Percentiles rank a stretch among this genome's conserved stretches.
Conservation (phyloP, 1,140 invertebrate genomes). For the Achroia grisella region DNA sequence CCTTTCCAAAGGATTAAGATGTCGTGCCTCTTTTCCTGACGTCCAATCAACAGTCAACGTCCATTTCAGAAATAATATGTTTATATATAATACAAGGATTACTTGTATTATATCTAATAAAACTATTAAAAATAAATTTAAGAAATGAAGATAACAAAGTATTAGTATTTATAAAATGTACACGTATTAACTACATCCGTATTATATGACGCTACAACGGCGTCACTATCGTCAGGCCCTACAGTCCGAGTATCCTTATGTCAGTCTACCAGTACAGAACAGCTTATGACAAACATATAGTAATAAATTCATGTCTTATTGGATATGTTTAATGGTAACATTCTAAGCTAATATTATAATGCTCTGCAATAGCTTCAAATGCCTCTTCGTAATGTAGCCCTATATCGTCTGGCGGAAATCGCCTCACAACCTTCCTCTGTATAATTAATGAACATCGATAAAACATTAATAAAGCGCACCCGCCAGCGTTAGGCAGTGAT, state of each 20-base stretch:
- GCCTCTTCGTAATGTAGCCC: constrained; percentile 5
- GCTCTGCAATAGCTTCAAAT: constrained; percentile 10
- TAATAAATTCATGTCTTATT: constrained; percentile 41
- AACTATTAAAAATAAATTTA: no score
- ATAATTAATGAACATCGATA: constrained; percentile 19
- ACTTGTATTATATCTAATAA: no score
- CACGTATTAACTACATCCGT: no score
- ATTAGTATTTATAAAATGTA: no score
- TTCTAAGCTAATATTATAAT: constrained; percentile 26
- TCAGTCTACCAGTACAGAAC: constrained; percentile 4
- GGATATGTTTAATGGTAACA: constrained; percentile 48
- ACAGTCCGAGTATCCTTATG: neutral
- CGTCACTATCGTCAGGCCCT: no score
- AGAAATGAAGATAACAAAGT: no score
- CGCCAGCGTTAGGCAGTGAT: neutral
- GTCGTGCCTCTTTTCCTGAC: no score
- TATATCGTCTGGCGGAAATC: neutral
- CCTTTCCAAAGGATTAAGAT: no score
- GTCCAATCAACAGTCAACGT: no score
- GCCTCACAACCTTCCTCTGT: constrained; percentile 31
- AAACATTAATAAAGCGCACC: constrained; percentile 7
- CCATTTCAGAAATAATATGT: no score
- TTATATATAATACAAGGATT: no score
- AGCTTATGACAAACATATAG: constrained; percentile 22
- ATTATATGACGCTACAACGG: no score